phyloP scores from a whole-genome alignment of 2,888 invertebrate genomes.

The Lymantria dispar region DNA sequence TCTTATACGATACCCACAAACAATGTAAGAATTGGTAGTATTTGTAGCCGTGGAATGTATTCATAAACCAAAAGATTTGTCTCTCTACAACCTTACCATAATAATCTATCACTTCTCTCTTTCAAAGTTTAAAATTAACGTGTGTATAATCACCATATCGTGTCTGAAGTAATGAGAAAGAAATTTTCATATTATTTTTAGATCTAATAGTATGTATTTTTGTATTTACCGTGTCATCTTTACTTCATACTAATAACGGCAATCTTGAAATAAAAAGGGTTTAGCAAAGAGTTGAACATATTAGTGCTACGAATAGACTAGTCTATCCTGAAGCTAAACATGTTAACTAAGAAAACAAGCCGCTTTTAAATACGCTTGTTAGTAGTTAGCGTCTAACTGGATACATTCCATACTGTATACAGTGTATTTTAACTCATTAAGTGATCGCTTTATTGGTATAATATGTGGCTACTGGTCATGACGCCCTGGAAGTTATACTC shows the following conservation, averaged over 20 bases:
- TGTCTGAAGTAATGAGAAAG: background rate
- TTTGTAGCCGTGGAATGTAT: no score
- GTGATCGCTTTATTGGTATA: no score
- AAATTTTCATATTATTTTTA: background rate
- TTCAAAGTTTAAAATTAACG: background rate
- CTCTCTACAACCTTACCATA: background rate
- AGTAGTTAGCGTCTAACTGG: background rate
- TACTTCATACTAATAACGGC: background rate
- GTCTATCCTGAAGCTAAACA: background rate
- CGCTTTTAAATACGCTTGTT: slow-evolving; percentile 6
- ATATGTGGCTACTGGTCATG: no score
- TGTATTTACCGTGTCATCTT: background rate
- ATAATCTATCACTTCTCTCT: background rate
- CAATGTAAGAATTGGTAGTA: no score
- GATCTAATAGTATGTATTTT: background rate
- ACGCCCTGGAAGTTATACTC: no score
- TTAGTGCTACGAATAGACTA: background rate
- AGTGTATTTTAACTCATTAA: background rate
- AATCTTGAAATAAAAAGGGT: background rate
- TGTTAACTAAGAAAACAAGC: slow-evolving; percentile 28
- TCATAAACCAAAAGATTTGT: no score
- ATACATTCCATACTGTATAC: background rate
- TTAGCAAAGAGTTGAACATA: background rate
- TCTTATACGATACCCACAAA: no score
- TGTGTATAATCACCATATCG: background rate